Conservation (phyloP, 2,113 vertebrate genomes). For the Donacobius atricapilla region DNA sequence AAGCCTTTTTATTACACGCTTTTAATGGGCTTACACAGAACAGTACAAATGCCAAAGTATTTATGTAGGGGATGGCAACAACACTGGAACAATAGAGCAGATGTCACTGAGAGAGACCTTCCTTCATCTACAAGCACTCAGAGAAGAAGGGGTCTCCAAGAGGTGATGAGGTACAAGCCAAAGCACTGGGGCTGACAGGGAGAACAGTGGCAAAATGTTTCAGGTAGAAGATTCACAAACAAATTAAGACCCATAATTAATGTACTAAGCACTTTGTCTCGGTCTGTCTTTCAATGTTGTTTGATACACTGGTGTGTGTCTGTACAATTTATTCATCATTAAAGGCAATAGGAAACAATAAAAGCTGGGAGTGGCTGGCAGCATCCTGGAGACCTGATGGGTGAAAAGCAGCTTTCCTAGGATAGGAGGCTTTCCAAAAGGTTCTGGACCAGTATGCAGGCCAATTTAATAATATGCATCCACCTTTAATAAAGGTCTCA, state of each 20-base stretch:
- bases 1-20: slow-evolving; percentile 1
- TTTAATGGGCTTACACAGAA: slow-evolving; percentile 24
- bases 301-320: neutral
- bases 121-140: neutral
- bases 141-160: neutral
- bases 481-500: neutral
- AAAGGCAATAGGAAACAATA: neutral
- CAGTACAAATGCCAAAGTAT: neutral
- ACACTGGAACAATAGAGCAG: neutral
- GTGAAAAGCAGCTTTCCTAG: neutral
- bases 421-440: neutral
- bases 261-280: neutral
- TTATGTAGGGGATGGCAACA: neutral
- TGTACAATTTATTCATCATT: neutral
- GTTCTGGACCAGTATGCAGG: neutral
- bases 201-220: neutral
- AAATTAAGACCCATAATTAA: neutral
- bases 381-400: neutral
- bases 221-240: neutral
- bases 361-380: neutral
- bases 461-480: neutral
- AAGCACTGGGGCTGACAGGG: neutral
- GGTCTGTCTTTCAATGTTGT: neutral
- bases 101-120: neutral
- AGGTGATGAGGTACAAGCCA: neutral